phyloP scores from a whole-genome alignment of 2,888 invertebrate genomes.

The Ophioninae sp. region DNA sequence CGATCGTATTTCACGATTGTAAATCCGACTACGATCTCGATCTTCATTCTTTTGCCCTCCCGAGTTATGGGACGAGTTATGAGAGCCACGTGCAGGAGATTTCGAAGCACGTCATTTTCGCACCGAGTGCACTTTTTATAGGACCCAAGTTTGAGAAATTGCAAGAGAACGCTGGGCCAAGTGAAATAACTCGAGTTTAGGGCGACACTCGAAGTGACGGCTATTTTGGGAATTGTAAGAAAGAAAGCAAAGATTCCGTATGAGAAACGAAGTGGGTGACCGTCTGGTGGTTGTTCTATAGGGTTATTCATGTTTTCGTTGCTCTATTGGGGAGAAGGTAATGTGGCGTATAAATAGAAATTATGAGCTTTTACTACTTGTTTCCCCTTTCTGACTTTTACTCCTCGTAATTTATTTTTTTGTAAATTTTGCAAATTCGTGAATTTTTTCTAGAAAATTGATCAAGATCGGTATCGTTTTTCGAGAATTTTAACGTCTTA shows the following conservation, averaged over 20 bases:
- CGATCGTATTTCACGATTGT: slow-evolving; percentile 28
- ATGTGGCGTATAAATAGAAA: background rate
- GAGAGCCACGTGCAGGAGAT: slow-evolving; percentile 50
- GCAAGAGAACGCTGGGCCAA: background rate
- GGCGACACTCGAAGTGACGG: background rate
- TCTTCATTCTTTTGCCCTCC: slow-evolving; percentile 24
- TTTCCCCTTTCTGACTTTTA: no score
- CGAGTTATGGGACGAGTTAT: slow-evolving; percentile 49
- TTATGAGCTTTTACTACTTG: background rate
- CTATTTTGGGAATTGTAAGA: background rate
- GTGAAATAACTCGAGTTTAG: slow-evolving; percentile 15
- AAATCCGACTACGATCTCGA: slow-evolving; percentile 40
- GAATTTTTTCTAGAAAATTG: no score
- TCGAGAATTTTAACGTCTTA: no score
- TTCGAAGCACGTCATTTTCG: background rate
- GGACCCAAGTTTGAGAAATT: background rate
- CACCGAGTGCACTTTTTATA: slow-evolving; percentile 28
- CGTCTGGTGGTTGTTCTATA: background rate
- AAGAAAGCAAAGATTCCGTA: background rate
- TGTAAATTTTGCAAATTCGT: background rate
- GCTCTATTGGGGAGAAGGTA: background rate
- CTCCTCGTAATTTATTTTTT: no score
- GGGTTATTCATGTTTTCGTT: background rate
- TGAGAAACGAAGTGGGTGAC: background rate
- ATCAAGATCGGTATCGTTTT: no score